These are phyloP conservation scores for Cyanoramphus novaezelandiae DNA, from an alignment of 2,113 vertebrate genomes.

Conservation along the genomic window DNA sequence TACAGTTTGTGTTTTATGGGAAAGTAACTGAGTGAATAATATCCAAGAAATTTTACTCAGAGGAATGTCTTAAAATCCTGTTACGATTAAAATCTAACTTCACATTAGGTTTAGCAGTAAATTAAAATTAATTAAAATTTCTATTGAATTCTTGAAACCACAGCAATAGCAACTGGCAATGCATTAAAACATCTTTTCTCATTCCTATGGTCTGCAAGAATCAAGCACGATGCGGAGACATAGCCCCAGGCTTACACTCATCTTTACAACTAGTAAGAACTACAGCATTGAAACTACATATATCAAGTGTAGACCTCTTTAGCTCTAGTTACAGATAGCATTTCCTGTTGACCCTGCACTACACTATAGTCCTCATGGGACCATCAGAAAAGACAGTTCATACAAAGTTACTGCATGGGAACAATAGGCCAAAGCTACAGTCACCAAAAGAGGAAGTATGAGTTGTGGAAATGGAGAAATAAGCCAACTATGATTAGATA, in stretches of 20 bases:
- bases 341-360: neutral
- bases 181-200: neutral
- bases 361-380: neutral
- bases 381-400: neutral
- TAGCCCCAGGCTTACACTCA: neutral
- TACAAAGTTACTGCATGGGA: slow-evolving; percentile 8
- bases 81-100: neutral
- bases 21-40: neutral
- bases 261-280: neutral
- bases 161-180: neutral
- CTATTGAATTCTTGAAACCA: neutral
- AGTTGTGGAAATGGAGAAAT: slow-evolving; percentile 65
- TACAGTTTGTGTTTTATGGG: neutral
- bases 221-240: neutral
- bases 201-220: neutral
- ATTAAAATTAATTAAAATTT: neutral
- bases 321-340: neutral
- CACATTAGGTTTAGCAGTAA: neutral
- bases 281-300: neutral
- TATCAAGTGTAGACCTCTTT: neutral
- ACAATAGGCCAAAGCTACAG: slow-evolving; percentile 45
- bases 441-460: slow-evolving; percentile 51
- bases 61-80: neutral
- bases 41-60: neutral
- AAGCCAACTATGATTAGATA: slow-evolving; percentile 60